Base-by-base conservation (phyloP, 2,797 vertebrate genomes). In the Sebastes vulpes region DNA sequence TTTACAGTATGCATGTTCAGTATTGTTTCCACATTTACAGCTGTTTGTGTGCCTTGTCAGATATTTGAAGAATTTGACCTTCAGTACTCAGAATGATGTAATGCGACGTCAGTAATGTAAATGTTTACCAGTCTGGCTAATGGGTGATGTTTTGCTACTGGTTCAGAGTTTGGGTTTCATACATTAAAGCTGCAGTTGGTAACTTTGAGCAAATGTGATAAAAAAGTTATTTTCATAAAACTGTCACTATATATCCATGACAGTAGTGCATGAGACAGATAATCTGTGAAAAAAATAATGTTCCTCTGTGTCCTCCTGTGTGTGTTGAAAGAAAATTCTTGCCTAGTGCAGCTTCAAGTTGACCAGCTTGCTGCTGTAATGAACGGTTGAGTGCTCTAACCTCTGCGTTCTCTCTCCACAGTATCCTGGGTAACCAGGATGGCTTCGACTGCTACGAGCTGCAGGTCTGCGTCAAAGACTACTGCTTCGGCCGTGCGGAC, bases 401-500 rank as follows among this genome's bases (percentile, higher is more conserved):
- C 25, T 21, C 9, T 42, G 14, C 32, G 12, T 4, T 57, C 18
- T 66, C 57, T 32, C 18, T 50, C 26, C 81, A 23, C 94, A 99
- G 99, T 85, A 96, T 97, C 69, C 94, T 99, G 65, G 98, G 98
- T n/a, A 98, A 97, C 5, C 97, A 98, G 93, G 98, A 98, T 0
- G 97, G 97, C 6, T 98, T 98, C 0, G 98, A 99, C 56, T 97
- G 97, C 90, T 99, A 99, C 1, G 99, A 99, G 94, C 96, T 99
- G 78, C 99, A 99, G 91, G 95, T 97, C 73, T 98, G 98, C 0
- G 95, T 99, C 91, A 99, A 99, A 89, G 99, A 99, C 89, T 99
- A 99, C 96, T 99, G 99, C 85, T 99, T 99, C 54, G 99, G 98
- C 60, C 97, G 98, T 0, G 97, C 98, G 2, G 99, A 99, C 93